phyloP scores from a whole-genome alignment of 2,888 invertebrate species.

The Pheosia gnoma region DNA sequence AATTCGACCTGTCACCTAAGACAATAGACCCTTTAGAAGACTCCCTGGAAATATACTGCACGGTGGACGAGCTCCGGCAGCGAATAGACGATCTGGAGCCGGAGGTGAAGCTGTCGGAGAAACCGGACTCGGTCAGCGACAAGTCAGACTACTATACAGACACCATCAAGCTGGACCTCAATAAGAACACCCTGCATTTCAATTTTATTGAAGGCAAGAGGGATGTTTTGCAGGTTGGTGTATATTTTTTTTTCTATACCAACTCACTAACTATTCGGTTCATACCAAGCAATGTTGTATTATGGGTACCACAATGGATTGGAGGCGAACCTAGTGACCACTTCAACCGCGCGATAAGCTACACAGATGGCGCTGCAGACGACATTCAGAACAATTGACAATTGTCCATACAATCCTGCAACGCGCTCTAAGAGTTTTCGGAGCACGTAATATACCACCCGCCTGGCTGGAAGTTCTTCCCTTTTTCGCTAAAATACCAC shows the following conservation, averaged over 20 bases:
- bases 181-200: constrained; percentile 75
- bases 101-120: constrained; percentile 61
- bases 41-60: constrained; percentile 86
- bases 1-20: constrained; percentile 77
- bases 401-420: too few species aligned
- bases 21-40: constrained; percentile 82
- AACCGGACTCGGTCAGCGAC: constrained; percentile 50
- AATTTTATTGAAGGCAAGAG: constrained; percentile 80
- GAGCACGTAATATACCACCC: too few species aligned
- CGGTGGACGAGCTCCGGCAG: constrained; percentile 86
- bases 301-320: too few species aligned
- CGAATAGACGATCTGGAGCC: constrained; percentile 78
- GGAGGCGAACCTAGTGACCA: too few species aligned
- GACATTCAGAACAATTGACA: too few species aligned
- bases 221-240: constrained; percentile 72
- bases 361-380: too few species aligned
- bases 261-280: too few species aligned
- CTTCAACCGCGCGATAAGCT: too few species aligned
- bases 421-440: too few species aligned
- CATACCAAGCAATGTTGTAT: too few species aligned
- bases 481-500: too few species aligned
- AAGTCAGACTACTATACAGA: constrained; percentile 57
- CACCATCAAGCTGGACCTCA: constrained; percentile 46
- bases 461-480: too few species aligned
- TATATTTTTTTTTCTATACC: background rate